Percentiles rank a stretch among this genome's conserved stretches.
Conservation (phyloP, 2,888 invertebrate species). For the Heliconius erato region DNA sequence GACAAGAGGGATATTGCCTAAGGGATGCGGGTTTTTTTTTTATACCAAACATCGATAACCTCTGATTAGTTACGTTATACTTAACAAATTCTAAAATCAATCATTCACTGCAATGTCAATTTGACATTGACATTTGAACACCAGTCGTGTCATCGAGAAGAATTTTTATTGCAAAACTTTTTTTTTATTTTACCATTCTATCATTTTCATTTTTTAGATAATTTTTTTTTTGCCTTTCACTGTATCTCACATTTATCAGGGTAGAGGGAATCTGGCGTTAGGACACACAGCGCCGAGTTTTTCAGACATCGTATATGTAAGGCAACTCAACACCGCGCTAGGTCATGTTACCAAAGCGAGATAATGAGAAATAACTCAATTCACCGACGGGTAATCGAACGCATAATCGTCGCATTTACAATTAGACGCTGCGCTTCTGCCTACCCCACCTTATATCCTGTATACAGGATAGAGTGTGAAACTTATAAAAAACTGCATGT, state of each 20-base stretch:
- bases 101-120: not conserved
- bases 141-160: not conserved
- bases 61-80: not conserved
- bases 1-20: too few species aligned
- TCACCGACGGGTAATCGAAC: too few species aligned
- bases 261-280: not conserved
- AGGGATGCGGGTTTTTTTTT: too few species aligned
- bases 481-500: not conserved
- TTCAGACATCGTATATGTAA: too few species aligned
- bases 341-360: not conserved
- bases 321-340: not conserved
- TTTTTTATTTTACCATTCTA: not conserved
- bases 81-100: not conserved
- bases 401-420: too few species aligned
- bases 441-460: not conserved
- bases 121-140: slow-evolving; percentile 8
- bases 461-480: not conserved
- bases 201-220: not conserved
- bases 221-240: not conserved
- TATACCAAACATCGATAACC: too few species aligned
- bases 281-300: not conserved
- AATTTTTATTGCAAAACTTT: slow-evolving; percentile 1
- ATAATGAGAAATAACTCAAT: not conserved
- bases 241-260: not conserved
- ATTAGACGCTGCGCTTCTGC: not conserved